Evolutionary conservation across 2,797 vertebrate species (phyloP).

Genomic region (Platalea minor): DNA sequence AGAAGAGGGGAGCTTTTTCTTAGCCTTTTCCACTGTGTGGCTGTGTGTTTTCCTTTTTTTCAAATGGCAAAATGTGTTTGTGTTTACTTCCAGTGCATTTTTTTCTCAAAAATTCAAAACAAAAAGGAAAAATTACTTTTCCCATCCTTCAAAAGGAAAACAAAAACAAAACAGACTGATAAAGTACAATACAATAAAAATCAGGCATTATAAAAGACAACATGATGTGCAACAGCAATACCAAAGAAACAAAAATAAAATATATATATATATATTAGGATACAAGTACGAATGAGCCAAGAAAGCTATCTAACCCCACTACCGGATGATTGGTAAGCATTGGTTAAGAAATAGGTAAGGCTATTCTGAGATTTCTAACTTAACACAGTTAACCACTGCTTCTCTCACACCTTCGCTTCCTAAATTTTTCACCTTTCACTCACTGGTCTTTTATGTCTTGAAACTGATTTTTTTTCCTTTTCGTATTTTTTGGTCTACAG

Average conservation of each 20-base stretch:
- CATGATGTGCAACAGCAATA: conserved; percentile 78
- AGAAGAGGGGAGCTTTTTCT: conserved; percentile 61
- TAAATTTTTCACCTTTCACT: conserved; percentile 67
- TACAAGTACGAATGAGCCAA: conserved; percentile 69
- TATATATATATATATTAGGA: conserved; percentile 44
- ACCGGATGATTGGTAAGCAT: conserved; percentile 74
- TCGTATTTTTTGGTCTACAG: conserved; percentile 83
- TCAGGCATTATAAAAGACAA: conserved; percentile 75
- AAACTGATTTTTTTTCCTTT: conserved; percentile 69
- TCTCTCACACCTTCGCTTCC: conserved; percentile 61
- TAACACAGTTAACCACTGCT: conserved; percentile 74
- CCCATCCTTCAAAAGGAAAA: conserved; percentile 75
- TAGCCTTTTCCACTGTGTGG: conserved; percentile 36
- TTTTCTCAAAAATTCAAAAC: conserved; percentile 71
- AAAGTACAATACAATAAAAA: conserved; percentile 78
- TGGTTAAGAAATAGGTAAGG: conserved; percentile 78
- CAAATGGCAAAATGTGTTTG: conserved; percentile 74
- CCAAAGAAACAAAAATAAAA: conserved; percentile 70
- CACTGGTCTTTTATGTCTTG: conserved; percentile 72
- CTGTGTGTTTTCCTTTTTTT: conserved; percentile 68
- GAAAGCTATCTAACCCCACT: conserved; percentile 73
- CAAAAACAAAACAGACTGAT: conserved; percentile 51
- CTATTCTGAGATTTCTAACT: conserved; percentile 77
- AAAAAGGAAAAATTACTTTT: conserved; percentile 70
- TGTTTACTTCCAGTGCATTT: conserved; percentile 82